These are phyloP conservation scores for Nezara viridula DNA, from an alignment of 2,888 invertebrate species.

Conservation along the genomic window DNA sequence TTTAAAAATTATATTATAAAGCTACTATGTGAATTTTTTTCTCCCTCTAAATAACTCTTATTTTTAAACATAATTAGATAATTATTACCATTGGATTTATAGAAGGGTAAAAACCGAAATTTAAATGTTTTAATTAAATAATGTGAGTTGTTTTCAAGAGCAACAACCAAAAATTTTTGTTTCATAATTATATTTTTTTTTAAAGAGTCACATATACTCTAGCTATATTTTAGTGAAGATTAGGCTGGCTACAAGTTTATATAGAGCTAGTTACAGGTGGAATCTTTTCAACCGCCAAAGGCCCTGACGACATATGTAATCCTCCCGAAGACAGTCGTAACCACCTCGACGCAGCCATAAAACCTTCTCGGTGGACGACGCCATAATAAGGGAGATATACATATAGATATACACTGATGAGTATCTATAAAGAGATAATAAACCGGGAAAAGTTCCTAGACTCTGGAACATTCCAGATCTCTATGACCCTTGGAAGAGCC, in stretches of 20 bases:
- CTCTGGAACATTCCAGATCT: background rate
- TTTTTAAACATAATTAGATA: too few relatives aligned
- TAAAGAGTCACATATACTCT: too few relatives aligned
- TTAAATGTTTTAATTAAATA: too few relatives aligned
- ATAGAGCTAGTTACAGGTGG: background rate
- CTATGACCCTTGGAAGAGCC: background rate
- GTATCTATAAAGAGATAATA: background rate
- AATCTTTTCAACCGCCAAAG: background rate
- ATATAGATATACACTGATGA: background rate
- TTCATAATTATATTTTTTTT: too few relatives aligned
- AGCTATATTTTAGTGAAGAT: background rate
- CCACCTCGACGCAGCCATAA: background rate
- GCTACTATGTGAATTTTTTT: too few relatives aligned
- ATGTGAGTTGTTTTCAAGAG: too few relatives aligned
- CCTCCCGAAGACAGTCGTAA: background rate
- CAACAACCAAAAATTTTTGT: too few relatives aligned
- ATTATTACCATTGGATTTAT: too few relatives aligned
- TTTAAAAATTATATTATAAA: too few relatives aligned
- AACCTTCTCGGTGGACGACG: background rate
- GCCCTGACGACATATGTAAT: background rate
- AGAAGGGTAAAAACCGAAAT: too few relatives aligned
- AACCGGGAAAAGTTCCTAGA: background rate
- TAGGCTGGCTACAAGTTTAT: background rate
- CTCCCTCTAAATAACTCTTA: too few relatives aligned
- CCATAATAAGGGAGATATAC: background rate